Base-by-base conservation (phyloP, 2,113 vertebrate genomes). In the Sphaerodactylus townsendi region DNA sequence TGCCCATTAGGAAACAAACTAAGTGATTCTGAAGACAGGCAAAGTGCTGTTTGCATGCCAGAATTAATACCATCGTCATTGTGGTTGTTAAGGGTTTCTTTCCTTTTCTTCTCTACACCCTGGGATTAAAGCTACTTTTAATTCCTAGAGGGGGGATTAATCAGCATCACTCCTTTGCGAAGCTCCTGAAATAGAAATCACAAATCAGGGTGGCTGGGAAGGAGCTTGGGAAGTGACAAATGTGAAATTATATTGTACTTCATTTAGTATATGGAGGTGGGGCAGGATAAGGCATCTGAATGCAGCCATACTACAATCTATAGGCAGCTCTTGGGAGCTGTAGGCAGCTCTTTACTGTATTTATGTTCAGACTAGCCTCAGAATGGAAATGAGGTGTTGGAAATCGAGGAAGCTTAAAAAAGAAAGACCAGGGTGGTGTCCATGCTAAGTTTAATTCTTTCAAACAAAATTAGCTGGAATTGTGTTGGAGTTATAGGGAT, bases 1-100 rank as follows among this genome's bases (percentile, higher is more conserved):
- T 79, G 82, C 92, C 95, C 94, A 96, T 95, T 96, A 96, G 95
- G 94, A 95, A 94, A 95, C 91, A 95, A 95, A 96, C 95, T 93
- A 96, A 96, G 94, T 92, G 91, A 90, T 95, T 92, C 91, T 94
- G 88, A 91, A 86, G 90, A 83, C 83, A 94, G 91, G 78, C 84
- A 85, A 92, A 96, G 90, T 94, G 93, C 89, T 44, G 87, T 72
- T 91, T 89, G 90, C 79, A 81, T 92, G 93, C 90, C 92, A 91
- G 83, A 93, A 85, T 92, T 93, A 92, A 93, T 93, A 86, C 72
- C 77, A 75, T 88, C 90, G 86, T 85, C 71, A 39, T 41, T 0
- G 7, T 75, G 81, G 84, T 83, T 88, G 64, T 80, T 90, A 86
- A 91, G 35, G 79, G 74, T 92, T 83, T 87, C 84, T 90, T 88